phyloP scores from a whole-genome alignment of 1,140 invertebrate species.

The Aphelenchoides avenae region DNA sequence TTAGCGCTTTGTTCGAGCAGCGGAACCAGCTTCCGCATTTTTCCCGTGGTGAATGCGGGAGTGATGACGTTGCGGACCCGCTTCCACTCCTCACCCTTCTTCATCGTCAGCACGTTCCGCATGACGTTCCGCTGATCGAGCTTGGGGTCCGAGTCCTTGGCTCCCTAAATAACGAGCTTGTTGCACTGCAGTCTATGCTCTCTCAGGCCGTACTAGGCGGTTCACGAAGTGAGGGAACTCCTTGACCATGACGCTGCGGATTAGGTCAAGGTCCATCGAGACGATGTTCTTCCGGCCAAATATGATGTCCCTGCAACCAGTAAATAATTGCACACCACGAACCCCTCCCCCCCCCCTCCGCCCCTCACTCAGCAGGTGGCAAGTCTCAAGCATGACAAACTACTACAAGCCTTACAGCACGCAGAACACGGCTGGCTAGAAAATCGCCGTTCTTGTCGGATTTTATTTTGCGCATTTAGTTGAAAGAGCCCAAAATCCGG shows the following conservation, averaged over 20 bases:
- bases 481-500: too few species aligned
- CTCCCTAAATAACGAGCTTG: neutral
- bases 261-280: slow-evolving; percentile 19
- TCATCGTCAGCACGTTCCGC: slow-evolving; percentile 15
- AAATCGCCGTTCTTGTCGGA: too few species aligned
- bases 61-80: slow-evolving; percentile 27
- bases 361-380: too few species aligned
- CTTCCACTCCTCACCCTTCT: slow-evolving; percentile 24
- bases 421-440: too few species aligned
- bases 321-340: too few species aligned
- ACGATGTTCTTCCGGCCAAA: slow-evolving; percentile 8
- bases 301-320: too few species aligned
- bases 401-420: too few species aligned
- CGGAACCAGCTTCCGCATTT: slow-evolving; percentile 17
- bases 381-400: too few species aligned
- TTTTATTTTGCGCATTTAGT: too few species aligned
- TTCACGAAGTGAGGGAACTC: slow-evolving; percentile 20
- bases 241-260: slow-evolving; percentile 17
- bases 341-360: too few species aligned
- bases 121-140: neutral
- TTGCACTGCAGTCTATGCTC: neutral
- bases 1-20: slow-evolving; percentile 7
- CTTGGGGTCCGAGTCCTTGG: neutral
- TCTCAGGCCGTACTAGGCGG: slow-evolving; percentile 6
- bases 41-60: slow-evolving; percentile 31